These are phyloP conservation scores for Rhynchonycteris naso DNA, from an alignment of 2,797 vertebrate genomes.

Conservation along the genomic window DNA sequence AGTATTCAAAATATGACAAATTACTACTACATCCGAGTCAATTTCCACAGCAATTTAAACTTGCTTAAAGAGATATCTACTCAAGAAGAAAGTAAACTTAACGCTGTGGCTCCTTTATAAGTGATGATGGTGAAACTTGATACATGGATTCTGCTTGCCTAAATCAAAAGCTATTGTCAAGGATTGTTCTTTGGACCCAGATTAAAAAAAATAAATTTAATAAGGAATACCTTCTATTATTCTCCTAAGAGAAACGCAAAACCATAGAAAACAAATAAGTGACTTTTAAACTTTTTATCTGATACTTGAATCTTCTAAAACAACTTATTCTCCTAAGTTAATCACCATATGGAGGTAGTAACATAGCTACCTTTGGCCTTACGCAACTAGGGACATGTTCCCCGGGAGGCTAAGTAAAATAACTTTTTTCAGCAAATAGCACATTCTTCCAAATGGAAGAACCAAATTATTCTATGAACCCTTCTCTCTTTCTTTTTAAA, in stretches of 20 bases:
- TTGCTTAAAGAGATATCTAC: neutral
- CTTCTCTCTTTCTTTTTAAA: neutral
- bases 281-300: slow-evolving; percentile 46
- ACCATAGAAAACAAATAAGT: slow-evolving; percentile 56
- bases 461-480: neutral
- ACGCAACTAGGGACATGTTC: neutral
- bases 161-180: slow-evolving; percentile 28
- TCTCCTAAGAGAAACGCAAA: slow-evolving; percentile 49
- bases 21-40: neutral
- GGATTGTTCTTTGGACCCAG: neutral
- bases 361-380: slow-evolving; percentile 8
- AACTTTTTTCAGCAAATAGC: neutral
- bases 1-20: slow-evolving; percentile 29
- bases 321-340: slow-evolving; percentile 11
- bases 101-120: neutral
- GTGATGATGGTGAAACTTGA: neutral
- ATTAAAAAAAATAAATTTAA: slow-evolving; percentile 10
- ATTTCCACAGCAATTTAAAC: neutral
- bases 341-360: slow-evolving; percentile 18
- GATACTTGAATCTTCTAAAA: slow-evolving; percentile 4
- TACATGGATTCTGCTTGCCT: neutral
- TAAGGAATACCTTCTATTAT: slow-evolving; percentile 38
- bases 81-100: neutral
- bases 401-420: neutral
- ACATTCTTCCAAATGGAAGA: slow-evolving; percentile 29